phyloP scores from a whole-genome alignment of 1,140 invertebrate species.

The Caenorhabditis latens region DNA sequence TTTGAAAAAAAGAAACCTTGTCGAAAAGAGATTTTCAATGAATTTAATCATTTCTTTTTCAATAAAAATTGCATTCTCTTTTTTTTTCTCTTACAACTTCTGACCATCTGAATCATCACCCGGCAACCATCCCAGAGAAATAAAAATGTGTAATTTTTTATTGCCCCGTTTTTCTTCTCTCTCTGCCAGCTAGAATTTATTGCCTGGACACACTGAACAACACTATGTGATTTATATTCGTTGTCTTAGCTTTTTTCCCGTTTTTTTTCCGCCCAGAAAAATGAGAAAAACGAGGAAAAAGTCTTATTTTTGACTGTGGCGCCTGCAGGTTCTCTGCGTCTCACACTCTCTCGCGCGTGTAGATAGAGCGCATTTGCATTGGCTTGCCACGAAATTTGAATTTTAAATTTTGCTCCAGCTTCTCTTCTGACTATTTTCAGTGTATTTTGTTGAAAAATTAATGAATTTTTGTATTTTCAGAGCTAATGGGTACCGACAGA shows the following conservation, averaged over 20 bases:
- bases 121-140: not conserved
- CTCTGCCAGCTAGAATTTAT: slow-evolving; percentile 7
- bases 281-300: not conserved
- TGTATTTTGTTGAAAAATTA: not conserved
- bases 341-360: not conserved
- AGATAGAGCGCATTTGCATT: not conserved
- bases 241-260: too few relatives aligned
- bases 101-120: not conserved
- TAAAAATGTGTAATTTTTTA: slow-evolving; percentile 31
- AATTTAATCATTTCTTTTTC: too few relatives aligned
- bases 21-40: too few relatives aligned
- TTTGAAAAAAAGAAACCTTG: too few relatives aligned
- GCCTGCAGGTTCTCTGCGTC: not conserved
- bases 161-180: not conserved
- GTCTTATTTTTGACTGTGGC: not conserved
- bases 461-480: slow-evolving; percentile 29
- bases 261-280: not conserved
- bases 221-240: not conserved
- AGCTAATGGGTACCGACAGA: slow-evolving; percentile 62
- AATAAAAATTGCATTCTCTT: too few relatives aligned
- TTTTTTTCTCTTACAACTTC: too few relatives aligned
- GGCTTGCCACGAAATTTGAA: not conserved
- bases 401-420: not conserved
- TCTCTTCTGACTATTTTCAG: not conserved
- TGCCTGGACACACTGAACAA: not conserved